A percentile compares a stretch with the other conserved stretches of the same genome.
phyloP scores from a whole-genome alignment of 2,888 invertebrate genomes.

The Opisthograptis luteolata region DNA sequence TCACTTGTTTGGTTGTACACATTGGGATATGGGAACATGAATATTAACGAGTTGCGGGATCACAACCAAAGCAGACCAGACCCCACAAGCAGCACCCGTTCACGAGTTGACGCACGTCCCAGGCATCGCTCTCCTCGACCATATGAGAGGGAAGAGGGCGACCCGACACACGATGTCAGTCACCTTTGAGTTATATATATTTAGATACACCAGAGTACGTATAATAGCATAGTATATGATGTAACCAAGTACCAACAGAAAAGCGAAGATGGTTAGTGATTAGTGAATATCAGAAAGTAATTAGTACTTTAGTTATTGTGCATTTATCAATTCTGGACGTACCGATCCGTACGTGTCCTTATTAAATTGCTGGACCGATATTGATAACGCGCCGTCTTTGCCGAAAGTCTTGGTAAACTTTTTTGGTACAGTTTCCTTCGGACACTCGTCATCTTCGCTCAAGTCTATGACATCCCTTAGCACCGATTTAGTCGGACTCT shows the following conservation, averaged over 20 bases:
- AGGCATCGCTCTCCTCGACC: too few species aligned
- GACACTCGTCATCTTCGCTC: conserved; percentile 66
- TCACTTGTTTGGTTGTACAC: too few species aligned
- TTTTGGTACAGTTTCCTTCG: conserved; percentile 66
- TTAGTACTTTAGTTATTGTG: conserved; percentile 44
- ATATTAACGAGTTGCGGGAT: too few species aligned
- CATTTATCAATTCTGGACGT: conserved; percentile 51
- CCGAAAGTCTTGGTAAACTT: conserved; percentile 69
- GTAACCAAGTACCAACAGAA: conserved; percentile 11
- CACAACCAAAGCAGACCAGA: too few species aligned
- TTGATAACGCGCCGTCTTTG: conserved; percentile 75
- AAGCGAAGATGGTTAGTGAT: conserved; percentile 40
- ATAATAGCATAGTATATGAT: neutral
- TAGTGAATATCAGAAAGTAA: conserved; percentile 41
- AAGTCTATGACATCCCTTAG: conserved; percentile 73
- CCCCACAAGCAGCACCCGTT: too few species aligned
- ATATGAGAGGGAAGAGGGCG: too few species aligned
- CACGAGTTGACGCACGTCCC: too few species aligned
- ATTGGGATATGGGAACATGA: too few species aligned
- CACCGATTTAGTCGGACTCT: conserved; percentile 59
- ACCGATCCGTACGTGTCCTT: conserved; percentile 59
- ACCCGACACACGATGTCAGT: too few species aligned
- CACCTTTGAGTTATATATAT: too few species aligned
- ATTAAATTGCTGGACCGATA: conserved; percentile 65
- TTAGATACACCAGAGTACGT: neutral